These are phyloP conservation scores for Silvanus unidentatus DNA, from an alignment of 2,888 invertebrate species.

Conservation along the genomic window DNA sequence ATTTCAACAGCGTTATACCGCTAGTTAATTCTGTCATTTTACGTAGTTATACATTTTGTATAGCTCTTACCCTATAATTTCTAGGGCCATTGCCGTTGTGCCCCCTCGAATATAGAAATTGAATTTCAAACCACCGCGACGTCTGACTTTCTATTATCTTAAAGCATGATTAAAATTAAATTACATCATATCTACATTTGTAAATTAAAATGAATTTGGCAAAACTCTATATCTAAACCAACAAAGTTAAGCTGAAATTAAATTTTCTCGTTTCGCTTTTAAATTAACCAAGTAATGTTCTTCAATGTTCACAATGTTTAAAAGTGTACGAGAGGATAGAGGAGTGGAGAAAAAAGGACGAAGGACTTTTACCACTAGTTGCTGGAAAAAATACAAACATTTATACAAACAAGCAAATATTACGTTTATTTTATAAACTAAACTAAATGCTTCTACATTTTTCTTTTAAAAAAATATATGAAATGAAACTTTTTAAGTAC, in stretches of 20 bases:
- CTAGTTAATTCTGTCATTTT: constrained; percentile 36
- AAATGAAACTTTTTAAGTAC: no score
- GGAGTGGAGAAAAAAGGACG: no score
- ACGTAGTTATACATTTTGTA: constrained; percentile 32
- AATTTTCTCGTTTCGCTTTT: constrained; percentile 9
- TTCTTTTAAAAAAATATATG: no score
- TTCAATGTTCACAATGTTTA: not conserved
- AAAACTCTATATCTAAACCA: constrained; percentile 2
- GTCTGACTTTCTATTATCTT: constrained; percentile 31
- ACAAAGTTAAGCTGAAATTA: constrained; percentile 13
- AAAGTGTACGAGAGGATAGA: no score
- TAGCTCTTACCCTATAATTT: constrained; percentile 22
- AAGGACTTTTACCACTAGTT: no score
- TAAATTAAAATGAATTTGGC: constrained; percentile 11
- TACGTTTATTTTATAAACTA: no score
- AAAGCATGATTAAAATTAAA: constrained; percentile 28
- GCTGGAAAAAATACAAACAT: no score
- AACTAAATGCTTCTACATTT: no score
- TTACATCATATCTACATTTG: constrained; percentile 24
- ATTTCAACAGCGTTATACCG: constrained; percentile 32
- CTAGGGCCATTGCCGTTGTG: constrained; percentile 17
- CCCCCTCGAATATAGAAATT: constrained; percentile 28
- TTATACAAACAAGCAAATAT: no score
- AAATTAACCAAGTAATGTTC: not conserved
- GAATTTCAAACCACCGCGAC: constrained; percentile 25